Conservation (phyloP, 2,888 invertebrate genomes). For the Drosophila imparisetae region DNA sequence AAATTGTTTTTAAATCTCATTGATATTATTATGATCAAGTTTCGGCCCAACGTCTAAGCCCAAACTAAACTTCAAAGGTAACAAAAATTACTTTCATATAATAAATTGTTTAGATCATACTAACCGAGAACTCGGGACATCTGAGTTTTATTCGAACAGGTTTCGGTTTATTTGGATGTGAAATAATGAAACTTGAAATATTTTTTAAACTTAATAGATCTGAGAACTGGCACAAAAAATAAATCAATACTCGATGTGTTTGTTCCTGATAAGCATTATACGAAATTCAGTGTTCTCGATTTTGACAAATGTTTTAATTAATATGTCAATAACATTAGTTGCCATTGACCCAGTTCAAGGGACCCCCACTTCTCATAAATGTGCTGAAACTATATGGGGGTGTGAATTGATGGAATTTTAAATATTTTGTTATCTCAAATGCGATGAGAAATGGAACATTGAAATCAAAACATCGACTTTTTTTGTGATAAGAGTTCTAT, state of each 20-base stretch:
- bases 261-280: neutral
- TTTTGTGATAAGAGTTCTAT: constrained; percentile 9
- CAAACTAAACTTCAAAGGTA: neutral
- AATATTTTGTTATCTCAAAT: neutral
- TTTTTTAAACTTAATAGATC: neutral
- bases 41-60: neutral
- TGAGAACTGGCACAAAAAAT: neutral
- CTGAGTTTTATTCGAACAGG: constrained; percentile 3
- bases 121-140: constrained; percentile 1
- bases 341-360: neutral
- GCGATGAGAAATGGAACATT: neutral
- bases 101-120: neutral
- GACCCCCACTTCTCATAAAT: neutral
- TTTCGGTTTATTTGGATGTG: neutral
- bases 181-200: neutral
- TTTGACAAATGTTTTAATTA: neutral
- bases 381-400: constrained; percentile 15
- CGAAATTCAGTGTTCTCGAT: neutral
- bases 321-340: neutral
- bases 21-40: constrained; percentile 1
- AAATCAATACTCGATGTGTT: neutral
- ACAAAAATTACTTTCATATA: neutral
- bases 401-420: constrained; percentile 21
- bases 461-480: neutral
- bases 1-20: constrained; percentile 50